Evolutionary conservation across 1,140 invertebrate genomes (phyloP), one percentile per base, ranked within the genome.

Genomic region (Diabrotica undecimpunctata): DNA sequence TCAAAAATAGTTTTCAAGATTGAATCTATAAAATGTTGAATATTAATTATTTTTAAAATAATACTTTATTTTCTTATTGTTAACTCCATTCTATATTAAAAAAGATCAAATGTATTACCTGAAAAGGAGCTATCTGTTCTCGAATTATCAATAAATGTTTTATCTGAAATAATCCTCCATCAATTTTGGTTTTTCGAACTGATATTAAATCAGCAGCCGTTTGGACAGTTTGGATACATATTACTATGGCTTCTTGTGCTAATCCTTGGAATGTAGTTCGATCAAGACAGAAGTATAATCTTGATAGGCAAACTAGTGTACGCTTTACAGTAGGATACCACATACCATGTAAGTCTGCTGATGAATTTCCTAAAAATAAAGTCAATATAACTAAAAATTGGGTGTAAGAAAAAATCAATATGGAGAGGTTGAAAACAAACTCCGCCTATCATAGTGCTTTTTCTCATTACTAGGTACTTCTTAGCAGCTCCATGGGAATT

Each of bases 61-160:
- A 25, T 25, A 25, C n/a, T n/a, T n/a, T n/a, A n/a, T n/a, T n/a
- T n/a, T n/a, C n/a, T n/a, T n/a, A n/a, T n/a, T n/a, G n/a, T n/a
- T n/a, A n/a, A n/a, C n/a, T n/a, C n/a, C n/a, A n/a, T n/a, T n/a
- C n/a, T n/a, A n/a, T n/a, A 50, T 50, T 50, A 11, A 7, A 50
- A 11, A 50, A 50, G 11, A 7, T 50, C 41, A 50, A 11, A 50
- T 7, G 7, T 50, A 7, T 54, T 13, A 97, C 94, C 80, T 98
- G 96, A 78, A 99, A 99, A 0, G 97, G 97, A 0, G 96, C 94
- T 46, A 99, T 98, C 81, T 99, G 97, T 77, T 99, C 97, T 14
- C 97, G 80, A 0, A 99, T 80, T 58, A 99, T 99, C 5, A 99
- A 81, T 52, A 99, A 81, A 83, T 99, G 97, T 81, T 99, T 99